Evolutionary conservation across 2,797 vertebrate genomes (phyloP).

Genomic region (Smutsia gigantea): DNA sequence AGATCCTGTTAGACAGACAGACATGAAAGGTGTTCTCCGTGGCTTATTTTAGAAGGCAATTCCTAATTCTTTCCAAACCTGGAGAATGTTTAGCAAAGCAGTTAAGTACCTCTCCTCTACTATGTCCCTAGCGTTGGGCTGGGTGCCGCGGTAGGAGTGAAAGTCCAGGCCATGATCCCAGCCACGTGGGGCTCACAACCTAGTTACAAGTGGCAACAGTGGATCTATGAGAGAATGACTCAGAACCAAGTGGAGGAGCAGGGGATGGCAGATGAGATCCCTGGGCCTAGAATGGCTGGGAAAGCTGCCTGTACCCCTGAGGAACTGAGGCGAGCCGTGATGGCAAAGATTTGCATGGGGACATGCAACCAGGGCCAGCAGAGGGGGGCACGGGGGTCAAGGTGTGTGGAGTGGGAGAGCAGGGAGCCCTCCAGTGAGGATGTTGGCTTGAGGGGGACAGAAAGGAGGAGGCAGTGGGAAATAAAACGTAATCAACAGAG

Average conservation of each 20-base stretch:
- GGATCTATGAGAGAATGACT: neutral
- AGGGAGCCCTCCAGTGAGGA: neutral
- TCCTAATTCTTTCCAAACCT: neutral
- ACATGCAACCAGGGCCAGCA: neutral
- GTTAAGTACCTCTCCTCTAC: neutral
- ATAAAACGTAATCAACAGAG: neutral
- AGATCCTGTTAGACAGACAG: neutral
- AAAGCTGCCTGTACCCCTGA: neutral
- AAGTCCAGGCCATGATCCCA: neutral
- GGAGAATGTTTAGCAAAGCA: neutral
- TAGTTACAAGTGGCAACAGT: neutral
- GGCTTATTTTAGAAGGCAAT: neutral
- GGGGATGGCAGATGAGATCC: neutral
- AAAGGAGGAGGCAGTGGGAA: neutral
- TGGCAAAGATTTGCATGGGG: neutral
- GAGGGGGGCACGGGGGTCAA: neutral
- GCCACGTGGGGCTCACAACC: neutral
- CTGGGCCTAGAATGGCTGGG: neutral
- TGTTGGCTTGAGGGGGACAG: neutral
- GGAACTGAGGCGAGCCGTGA: neutral
- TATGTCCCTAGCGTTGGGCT: too few species aligned
- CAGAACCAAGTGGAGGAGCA: too few species aligned
- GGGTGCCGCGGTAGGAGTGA: neutral
- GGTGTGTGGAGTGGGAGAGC: accelerated
- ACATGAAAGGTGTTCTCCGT: neutral